Percentiles rank a stretch among this genome's conserved stretches.
Conservation (phyloP, 2,888 invertebrate genomes). For the Lumbricus terrestris region DNA sequence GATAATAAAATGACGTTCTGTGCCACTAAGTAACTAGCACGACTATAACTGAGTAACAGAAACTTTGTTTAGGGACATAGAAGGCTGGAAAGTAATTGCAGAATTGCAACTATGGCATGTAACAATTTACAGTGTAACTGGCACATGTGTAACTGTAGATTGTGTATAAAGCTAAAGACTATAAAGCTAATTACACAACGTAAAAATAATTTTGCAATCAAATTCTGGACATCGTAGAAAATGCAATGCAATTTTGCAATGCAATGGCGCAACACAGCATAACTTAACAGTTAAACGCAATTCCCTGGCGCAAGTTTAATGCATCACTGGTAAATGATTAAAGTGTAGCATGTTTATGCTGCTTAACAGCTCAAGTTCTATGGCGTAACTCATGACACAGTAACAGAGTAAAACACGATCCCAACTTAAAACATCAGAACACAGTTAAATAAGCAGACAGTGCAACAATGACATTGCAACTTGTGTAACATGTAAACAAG, state of each 20-base stretch:
- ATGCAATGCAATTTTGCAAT: too few species aligned
- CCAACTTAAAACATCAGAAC: not conserved
- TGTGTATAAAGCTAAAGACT: too few species aligned
- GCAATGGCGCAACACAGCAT: too few species aligned
- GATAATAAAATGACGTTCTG: not conserved
- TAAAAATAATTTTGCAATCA: too few species aligned
- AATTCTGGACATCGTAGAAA: too few species aligned
- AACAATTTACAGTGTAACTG: not conserved
- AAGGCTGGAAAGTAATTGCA: not conserved
- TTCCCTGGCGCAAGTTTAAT: too few species aligned
- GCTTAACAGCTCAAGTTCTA: not conserved
- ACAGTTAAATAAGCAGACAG: not conserved
- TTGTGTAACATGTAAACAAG: not conserved
- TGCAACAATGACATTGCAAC: not conserved
- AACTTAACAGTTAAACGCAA: too few species aligned
- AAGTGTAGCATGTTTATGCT: not conserved
- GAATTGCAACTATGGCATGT: not conserved
- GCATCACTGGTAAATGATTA: not conserved
- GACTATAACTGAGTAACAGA: not conserved
- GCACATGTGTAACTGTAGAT: not conserved
- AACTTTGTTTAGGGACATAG: not conserved
- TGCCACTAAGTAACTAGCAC: too few species aligned
- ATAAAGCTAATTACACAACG: not conserved
- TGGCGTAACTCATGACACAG: not conserved
- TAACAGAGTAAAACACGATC: not conserved